phyloP scores from a whole-genome alignment of 2,113 vertebrate genomes.

The Lamprologus speciosus region DNA sequence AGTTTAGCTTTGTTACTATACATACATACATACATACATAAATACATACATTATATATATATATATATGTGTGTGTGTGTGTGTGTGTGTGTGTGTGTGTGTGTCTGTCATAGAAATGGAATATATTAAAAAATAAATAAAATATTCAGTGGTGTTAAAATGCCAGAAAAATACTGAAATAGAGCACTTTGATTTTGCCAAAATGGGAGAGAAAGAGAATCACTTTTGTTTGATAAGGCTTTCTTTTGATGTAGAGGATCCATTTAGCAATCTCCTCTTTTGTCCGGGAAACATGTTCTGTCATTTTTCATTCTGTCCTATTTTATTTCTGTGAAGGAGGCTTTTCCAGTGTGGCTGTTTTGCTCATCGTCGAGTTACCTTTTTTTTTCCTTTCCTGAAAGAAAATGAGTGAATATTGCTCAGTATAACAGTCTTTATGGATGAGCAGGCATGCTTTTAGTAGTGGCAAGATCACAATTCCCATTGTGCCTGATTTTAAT shows the following conservation, averaged over 20 bases:
- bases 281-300: neutral
- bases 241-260: slow-evolving; percentile 21
- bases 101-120: neutral
- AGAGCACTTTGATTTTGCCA: neutral
- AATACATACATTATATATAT: no score
- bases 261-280: slow-evolving; percentile 13
- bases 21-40: fast-evolving
- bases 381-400: neutral
- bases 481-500: neutral
- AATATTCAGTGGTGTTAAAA: neutral
- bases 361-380: neutral
- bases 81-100: fast-evolving
- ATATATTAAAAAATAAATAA: neutral
- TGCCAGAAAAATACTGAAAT: neutral
- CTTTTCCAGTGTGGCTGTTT: neutral
- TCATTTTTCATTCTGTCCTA: slow-evolving; percentile 5
- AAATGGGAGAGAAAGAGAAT: neutral
- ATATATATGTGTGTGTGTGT: fast-evolving
- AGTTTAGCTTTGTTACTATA: neutral
- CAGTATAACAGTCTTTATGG: neutral
- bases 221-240: neutral
- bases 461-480: neutral
- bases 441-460: neutral
- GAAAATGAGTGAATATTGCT: neutral
- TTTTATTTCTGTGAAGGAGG: neutral